These are phyloP conservation scores for Plectropomus leopardus DNA, from an alignment of 2,113 vertebrate species.

Conservation along the genomic window DNA sequence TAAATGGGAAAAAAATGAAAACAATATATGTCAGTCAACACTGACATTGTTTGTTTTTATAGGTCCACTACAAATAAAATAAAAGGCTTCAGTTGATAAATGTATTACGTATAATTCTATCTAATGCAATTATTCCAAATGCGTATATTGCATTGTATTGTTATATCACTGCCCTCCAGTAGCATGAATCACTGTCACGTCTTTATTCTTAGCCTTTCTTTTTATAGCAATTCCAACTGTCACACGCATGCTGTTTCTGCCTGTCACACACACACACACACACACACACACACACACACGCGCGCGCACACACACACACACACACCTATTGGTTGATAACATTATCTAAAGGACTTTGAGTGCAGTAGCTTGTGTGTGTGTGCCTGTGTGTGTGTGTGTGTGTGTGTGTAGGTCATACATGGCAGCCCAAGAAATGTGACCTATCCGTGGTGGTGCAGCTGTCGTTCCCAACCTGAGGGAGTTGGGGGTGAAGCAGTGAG, in stretches of 20 bases:
- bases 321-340: slow-evolving; percentile 52
- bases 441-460: slow-evolving; percentile 80
- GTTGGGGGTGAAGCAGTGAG: slow-evolving; percentile 32
- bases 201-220: slow-evolving; percentile 68
- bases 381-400: slow-evolving; percentile 26
- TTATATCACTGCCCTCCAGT: slow-evolving; percentile 53
- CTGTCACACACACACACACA: slow-evolving; percentile 25
- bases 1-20: no score
- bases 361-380: neutral
- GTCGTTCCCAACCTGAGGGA: slow-evolving; percentile 72
- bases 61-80: neutral
- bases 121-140: neutral
- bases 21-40: no score
- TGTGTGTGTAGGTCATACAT: slow-evolving; percentile 58
- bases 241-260: slow-evolving; percentile 47
- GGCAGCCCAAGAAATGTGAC: slow-evolving; percentile 75
- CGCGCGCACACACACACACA: slow-evolving; percentile 2
- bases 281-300: slow-evolving; percentile 18
- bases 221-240: slow-evolving; percentile 69
- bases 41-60: no score
- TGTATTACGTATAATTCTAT: neutral
- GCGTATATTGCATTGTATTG: slow-evolving; percentile 2
- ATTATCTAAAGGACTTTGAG: slow-evolving; percentile 53
- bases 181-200: slow-evolving; percentile 47
- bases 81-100: neutral